Evolutionary conservation across 2,113 vertebrate species (phyloP).

Genomic region (Malaclemys terrapin): DNA sequence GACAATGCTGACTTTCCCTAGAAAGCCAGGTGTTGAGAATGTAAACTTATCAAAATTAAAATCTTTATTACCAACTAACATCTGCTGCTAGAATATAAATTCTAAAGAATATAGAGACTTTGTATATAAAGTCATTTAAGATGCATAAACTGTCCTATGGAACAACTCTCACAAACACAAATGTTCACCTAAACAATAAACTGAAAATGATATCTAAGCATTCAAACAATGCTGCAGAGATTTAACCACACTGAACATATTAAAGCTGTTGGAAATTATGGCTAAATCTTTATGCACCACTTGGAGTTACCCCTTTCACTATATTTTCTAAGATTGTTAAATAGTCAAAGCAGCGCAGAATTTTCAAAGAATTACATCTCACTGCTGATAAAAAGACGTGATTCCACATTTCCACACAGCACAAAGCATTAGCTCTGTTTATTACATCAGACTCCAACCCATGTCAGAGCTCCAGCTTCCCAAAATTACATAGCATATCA

Average conservation of each 20-base stretch:
- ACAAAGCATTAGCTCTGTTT: background rate
- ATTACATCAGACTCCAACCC: background rate
- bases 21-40: background rate
- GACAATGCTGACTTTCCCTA: conserved; percentile 71
- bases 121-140: background rate
- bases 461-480: background rate
- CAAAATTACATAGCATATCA: background rate
- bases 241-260: accelerated
- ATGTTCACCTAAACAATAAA: background rate
- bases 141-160: background rate
- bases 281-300: background rate
- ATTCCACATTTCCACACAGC: background rate
- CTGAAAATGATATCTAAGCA: accelerated
- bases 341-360: background rate
- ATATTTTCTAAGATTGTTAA: background rate
- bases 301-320: background rate
- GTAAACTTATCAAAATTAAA: background rate
- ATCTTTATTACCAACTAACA: background rate
- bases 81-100: background rate
- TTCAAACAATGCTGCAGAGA: background rate
- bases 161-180: background rate
- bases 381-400: background rate
- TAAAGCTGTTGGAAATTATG: background rate
- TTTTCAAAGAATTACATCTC: background rate
- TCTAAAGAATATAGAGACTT: too few species aligned